A percentile compares a stretch with the other conserved stretches of the same genome.
Evolutionary conservation across 2,888 invertebrate genomes (phyloP).

Genomic region (Aphodius sticticus): DNA sequence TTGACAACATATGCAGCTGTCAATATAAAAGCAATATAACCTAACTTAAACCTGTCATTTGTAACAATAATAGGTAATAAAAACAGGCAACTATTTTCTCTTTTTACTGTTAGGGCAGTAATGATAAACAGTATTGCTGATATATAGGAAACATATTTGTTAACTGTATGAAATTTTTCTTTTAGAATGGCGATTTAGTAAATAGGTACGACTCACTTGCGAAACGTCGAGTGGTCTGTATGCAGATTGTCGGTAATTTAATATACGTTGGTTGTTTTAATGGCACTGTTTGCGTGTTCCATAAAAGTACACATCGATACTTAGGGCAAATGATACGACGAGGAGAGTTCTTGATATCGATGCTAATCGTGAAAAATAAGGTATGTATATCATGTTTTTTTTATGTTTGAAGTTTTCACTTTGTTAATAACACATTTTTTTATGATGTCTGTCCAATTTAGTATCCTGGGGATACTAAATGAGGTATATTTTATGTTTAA

Average conservation of each 20-base stretch:
- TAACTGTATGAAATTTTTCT: neutral
- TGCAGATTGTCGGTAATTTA: conserved; percentile 70
- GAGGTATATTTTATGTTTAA: too few species aligned
- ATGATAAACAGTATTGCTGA: too few species aligned
- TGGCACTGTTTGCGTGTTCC: conserved; percentile 78
- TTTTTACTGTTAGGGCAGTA: too few species aligned
- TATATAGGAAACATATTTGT: neutral
- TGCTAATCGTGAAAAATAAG: conserved; percentile 72
- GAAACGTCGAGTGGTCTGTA: conserved; percentile 73
- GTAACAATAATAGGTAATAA: too few species aligned
- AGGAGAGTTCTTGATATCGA: conserved; percentile 74
- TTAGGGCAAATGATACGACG: conserved; percentile 74
- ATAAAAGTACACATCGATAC: conserved; percentile 63
- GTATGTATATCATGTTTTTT: conserved; percentile 55
- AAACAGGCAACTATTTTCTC: too few species aligned
- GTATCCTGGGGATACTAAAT: too few species aligned
- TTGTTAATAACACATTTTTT: neutral
- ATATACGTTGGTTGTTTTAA: conserved; percentile 80
- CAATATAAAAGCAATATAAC: too few species aligned
- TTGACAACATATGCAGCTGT: too few species aligned
- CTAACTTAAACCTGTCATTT: too few species aligned
- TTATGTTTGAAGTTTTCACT: neutral
- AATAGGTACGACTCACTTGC: conserved; percentile 48
- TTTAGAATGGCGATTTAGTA: conserved; percentile 70
- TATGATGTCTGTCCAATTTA: too few species aligned